Percentiles rank a stretch among this genome's conserved stretches.
Conservation (phyloP, 1,140 invertebrate genomes). For the Drosophila sp. region DNA sequence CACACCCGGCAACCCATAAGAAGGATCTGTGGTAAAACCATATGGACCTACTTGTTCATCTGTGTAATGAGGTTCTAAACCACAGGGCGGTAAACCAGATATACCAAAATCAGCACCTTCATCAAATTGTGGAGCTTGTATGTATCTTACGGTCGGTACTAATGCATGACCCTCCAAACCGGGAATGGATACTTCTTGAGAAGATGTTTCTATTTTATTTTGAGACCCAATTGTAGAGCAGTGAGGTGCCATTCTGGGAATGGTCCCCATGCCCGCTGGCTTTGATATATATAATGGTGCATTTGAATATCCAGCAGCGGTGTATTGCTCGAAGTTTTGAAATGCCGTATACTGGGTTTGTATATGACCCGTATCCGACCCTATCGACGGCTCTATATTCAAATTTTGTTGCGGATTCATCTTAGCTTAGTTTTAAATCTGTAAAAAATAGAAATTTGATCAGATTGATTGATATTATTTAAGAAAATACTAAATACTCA, state of each 20-base stretch:
- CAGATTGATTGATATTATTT: too few relatives aligned
- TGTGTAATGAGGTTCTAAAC: constrained; percentile 83
- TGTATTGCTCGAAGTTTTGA: constrained; percentile 88
- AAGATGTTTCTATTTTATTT: constrained; percentile 86
- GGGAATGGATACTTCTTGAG: constrained; percentile 87
- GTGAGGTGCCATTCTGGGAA: constrained; percentile 76
- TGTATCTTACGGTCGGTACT: constrained; percentile 81
- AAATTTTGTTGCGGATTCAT: constrained; percentile 68
- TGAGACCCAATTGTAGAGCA: constrained; percentile 84
- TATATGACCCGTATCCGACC: constrained; percentile 58
- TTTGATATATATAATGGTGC: constrained; percentile 78
- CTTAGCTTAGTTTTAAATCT: constrained; percentile 25
- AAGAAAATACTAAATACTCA: too few relatives aligned
- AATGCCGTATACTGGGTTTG: constrained; percentile 72
- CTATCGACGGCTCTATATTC: constrained; percentile 62
- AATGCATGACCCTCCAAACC: constrained; percentile 85
- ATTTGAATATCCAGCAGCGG: constrained; percentile 84
- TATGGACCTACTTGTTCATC: constrained; percentile 88
- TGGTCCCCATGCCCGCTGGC: constrained; percentile 54
- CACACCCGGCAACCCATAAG: constrained; percentile 87
- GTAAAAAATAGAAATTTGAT: constrained; percentile 10
- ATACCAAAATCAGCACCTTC: constrained; percentile 89
- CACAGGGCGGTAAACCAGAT: constrained; percentile 87
- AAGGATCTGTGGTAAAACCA: constrained; percentile 88
- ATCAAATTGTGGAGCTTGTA: constrained; percentile 85